Percentiles rank a stretch among this genome's conserved stretches.
Conservation (phyloP, 2,888 invertebrate species). For the Drosophila tripunctata region DNA sequence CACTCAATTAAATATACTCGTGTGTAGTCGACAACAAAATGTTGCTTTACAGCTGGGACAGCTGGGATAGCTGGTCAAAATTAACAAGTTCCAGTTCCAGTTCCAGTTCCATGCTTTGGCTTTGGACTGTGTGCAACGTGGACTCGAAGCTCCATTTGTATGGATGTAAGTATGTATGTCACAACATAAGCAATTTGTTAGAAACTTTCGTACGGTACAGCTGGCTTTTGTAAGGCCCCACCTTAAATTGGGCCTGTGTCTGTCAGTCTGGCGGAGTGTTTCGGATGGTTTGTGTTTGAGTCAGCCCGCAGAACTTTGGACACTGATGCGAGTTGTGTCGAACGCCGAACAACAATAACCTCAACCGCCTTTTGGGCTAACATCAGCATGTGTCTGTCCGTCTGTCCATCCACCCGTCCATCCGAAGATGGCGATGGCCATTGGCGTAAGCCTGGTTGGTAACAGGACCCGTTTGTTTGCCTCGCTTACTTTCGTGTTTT, state of each 20-base stretch:
- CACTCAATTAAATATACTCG: too few species aligned
- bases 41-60: constrained; percentile 71
- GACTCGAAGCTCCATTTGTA: constrained; percentile 15
- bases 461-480: constrained; percentile 24
- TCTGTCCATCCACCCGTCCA: too few species aligned
- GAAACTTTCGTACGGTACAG: constrained; percentile 68
- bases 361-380: constrained; percentile 32
- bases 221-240: constrained; percentile 63
- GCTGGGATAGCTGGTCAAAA: constrained; percentile 78
- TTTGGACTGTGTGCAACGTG: not conserved
- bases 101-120: constrained; percentile 60
- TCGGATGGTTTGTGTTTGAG: constrained; percentile 17
- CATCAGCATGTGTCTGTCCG: constrained; percentile 27
- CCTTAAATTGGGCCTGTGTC: constrained; percentile 3
- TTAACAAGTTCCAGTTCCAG: constrained; percentile 78
- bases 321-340: constrained; percentile 47
- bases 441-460: constrained; percentile 20
- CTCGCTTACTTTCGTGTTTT: constrained; percentile 41
- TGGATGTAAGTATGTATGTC: constrained; percentile 58
- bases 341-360: constrained; percentile 43
- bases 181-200: constrained; percentile 77
- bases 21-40: constrained; percentile 18
- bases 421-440: not conserved
- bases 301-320: constrained; percentile 45
- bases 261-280: too few species aligned